These are phyloP conservation scores for Aethina tumida DNA, from an alignment of 1,140 invertebrate genomes.

Conservation along the genomic window DNA sequence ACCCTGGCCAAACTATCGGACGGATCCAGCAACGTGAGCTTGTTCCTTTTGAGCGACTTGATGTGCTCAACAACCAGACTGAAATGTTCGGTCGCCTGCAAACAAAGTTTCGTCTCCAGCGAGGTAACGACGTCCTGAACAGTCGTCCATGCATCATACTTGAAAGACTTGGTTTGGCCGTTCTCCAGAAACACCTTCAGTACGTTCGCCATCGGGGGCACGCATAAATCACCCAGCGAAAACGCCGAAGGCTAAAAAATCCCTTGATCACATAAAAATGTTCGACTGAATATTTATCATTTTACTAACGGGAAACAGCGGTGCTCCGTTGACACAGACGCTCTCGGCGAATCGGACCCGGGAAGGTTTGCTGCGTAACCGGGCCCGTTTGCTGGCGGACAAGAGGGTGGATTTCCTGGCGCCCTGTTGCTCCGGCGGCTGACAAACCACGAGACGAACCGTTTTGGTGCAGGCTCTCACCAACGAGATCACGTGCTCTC, in stretches of 20 bases:
- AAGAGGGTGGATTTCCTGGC: slow-evolving; percentile 70
- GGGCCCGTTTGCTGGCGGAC: slow-evolving; percentile 76
- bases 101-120: slow-evolving; percentile 74
- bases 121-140: slow-evolving; percentile 80
- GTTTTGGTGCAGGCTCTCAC: slow-evolving; percentile 69
- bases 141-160: slow-evolving; percentile 83
- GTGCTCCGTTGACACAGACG: slow-evolving; percentile 75
- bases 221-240: slow-evolving; percentile 64
- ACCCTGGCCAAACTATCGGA: slow-evolving; percentile 77
- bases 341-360: slow-evolving; percentile 80
- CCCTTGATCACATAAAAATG: slow-evolving; percentile 6
- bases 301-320: slow-evolving; percentile 57
- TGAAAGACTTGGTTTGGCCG: slow-evolving; percentile 93
- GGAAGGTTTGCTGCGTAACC: slow-evolving; percentile 70
- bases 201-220: slow-evolving; percentile 86
- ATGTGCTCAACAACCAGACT: slow-evolving; percentile 84
- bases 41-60: slow-evolving; percentile 73
- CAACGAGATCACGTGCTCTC: slow-evolving; percentile 83
- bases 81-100: slow-evolving; percentile 73
- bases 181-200: slow-evolving; percentile 90
- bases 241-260: slow-evolving; percentile 61
- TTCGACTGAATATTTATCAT: background rate
- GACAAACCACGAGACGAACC: slow-evolving; percentile 70
- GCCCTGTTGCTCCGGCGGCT: slow-evolving; percentile 60
- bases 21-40: slow-evolving; percentile 73